Conservation (phyloP, 2,113 vertebrate genomes). For the Pantherophis guttatus region DNA sequence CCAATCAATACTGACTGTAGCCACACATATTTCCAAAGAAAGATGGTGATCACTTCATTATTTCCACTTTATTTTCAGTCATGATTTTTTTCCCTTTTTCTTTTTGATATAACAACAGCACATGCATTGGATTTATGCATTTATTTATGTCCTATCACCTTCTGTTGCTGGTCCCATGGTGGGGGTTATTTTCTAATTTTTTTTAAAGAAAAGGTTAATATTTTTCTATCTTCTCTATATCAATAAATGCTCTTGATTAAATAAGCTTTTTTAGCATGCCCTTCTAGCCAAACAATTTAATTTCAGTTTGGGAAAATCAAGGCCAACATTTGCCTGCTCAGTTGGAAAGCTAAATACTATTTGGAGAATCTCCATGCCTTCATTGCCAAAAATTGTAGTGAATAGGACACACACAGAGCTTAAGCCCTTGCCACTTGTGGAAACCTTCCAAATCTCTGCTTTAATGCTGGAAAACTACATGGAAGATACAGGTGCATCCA, state of each 20-base stretch:
- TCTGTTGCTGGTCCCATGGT: background rate
- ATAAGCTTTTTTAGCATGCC: background rate
- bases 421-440: background rate
- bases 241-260: background rate
- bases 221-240: background rate
- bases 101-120: background rate
- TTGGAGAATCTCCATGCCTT: background rate
- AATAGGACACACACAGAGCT: background rate
- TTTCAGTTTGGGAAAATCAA: slow-evolving; percentile 6
- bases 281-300: slow-evolving; percentile 13
- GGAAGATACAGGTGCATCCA: background rate
- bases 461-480: background rate
- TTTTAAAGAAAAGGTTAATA: background rate
- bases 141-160: background rate
- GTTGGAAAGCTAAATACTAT: background rate
- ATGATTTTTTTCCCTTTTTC: background rate
- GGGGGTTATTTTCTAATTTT: background rate
- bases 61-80: background rate
- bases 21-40: background rate
- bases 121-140: background rate
- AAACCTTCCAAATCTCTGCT: background rate
- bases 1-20: background rate
- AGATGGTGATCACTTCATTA: background rate
- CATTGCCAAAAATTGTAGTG: background rate
- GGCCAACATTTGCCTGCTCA: background rate